Evolutionary conservation across 1,140 invertebrate species (phyloP).

Genomic region (Saccostrea echinata): DNA sequence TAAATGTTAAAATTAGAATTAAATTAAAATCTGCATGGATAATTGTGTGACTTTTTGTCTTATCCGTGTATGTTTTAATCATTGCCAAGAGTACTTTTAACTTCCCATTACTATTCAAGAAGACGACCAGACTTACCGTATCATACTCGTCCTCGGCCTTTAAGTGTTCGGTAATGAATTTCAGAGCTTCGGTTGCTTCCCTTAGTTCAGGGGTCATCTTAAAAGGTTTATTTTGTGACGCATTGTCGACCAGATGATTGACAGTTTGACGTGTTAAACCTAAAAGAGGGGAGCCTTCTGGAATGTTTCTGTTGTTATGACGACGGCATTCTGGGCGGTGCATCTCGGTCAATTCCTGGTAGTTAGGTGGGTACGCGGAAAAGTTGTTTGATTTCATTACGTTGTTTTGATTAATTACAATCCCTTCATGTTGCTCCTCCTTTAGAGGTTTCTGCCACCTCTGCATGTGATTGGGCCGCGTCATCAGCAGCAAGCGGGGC

Average conservation of each 20-base stretch:
- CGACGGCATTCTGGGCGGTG: slow-evolving; percentile 91
- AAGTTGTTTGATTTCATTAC: background rate
- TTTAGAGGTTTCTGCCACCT: slow-evolving; percentile 71
- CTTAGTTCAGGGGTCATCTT: slow-evolving; percentile 70
- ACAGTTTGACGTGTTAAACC: slow-evolving; percentile 26
- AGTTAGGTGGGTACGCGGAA: slow-evolving; percentile 86
- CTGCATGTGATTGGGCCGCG: slow-evolving; percentile 77
- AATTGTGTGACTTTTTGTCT: background rate
- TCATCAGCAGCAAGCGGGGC: slow-evolving; percentile 78
- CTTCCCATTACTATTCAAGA: background rate
- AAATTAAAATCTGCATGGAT: slow-evolving; percentile 2
- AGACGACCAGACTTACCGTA: slow-evolving; percentile 61
- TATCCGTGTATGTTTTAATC: too few relatives aligned
- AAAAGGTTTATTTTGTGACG: slow-evolving; percentile 42
- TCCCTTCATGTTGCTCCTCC: background rate
- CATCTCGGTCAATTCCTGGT: slow-evolving; percentile 95
- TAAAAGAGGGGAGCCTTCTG: slow-evolving; percentile 10
- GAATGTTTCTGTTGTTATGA: slow-evolving; percentile 84
- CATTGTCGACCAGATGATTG: slow-evolving; percentile 42
- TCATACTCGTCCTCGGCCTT: slow-evolving; percentile 75
- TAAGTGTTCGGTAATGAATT: slow-evolving; percentile 80
- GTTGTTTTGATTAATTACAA: background rate
- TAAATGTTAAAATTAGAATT: too few relatives aligned
- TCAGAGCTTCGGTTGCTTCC: slow-evolving; percentile 79
- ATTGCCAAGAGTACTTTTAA: too few relatives aligned